These are phyloP conservation scores for Argyra leucocephala DNA, from an alignment of 2,888 invertebrate species.

Conservation along the genomic window DNA sequence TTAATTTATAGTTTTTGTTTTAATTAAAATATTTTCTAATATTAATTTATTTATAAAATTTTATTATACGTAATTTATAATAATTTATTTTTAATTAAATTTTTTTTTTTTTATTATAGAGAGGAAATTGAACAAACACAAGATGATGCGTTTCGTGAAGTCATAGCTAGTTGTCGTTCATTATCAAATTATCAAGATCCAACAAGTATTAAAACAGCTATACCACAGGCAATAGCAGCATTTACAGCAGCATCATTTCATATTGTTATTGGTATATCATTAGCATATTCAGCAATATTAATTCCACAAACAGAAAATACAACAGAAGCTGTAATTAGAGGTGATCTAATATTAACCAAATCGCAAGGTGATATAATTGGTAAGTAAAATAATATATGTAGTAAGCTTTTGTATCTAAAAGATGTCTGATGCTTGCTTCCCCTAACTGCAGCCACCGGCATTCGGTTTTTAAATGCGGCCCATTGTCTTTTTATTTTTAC, in stretches of 20 bases:
- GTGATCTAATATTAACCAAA: background rate
- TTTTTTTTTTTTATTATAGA: conserved; percentile 16
- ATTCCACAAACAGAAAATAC: conserved; percentile 42
- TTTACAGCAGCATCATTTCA: conserved; percentile 49
- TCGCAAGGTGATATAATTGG: background rate
- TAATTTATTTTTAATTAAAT: background rate
- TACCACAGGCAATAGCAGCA: conserved; percentile 46
- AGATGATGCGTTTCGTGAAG: conserved; percentile 43
- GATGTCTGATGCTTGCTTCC: too few relatives aligned
- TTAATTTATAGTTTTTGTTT: too few relatives aligned
- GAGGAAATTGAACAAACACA: conserved; percentile 32
- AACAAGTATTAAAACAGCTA: conserved; percentile 36
- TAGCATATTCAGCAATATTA: conserved; percentile 51
- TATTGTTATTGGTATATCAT: conserved; percentile 50
- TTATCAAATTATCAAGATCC: conserved; percentile 43
- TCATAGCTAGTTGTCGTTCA: conserved; percentile 44
- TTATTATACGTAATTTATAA: too few relatives aligned
- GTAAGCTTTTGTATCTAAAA: too few relatives aligned
- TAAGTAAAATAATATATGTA: background rate
- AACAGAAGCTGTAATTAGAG: background rate
- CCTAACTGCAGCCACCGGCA: too few relatives aligned
- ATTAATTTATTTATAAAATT: too few relatives aligned
- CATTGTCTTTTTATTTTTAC: too few relatives aligned
- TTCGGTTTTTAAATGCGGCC: too few relatives aligned
- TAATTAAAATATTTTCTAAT: too few relatives aligned